These are phyloP conservation scores for Drosophila malerkotliana DNA, from an alignment of 1,140 invertebrate species.

Conservation along the genomic window DNA sequence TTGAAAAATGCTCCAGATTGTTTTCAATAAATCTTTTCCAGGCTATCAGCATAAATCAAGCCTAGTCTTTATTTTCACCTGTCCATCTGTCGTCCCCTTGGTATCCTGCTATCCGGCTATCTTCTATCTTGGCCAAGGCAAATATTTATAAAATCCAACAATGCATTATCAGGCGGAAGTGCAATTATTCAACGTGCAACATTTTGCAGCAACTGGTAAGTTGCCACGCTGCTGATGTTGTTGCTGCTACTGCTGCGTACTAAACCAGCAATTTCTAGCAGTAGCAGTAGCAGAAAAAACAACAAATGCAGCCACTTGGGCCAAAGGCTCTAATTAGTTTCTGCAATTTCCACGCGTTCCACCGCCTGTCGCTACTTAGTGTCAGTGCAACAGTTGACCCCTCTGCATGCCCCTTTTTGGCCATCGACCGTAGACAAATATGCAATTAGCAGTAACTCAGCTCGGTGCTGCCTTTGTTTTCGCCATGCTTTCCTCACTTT, in stretches of 20 bases:
- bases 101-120: slow-evolving; percentile 15
- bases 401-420: slow-evolving; percentile 26
- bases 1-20: not conserved
- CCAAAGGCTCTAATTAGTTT: slow-evolving; percentile 81
- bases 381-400: slow-evolving; percentile 69
- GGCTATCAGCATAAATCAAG: slow-evolving; percentile 37
- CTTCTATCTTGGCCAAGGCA: slow-evolving; percentile 46
- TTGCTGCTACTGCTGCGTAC: slow-evolving; percentile 54
- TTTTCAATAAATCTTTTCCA: slow-evolving; percentile 36
- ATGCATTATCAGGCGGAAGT: slow-evolving; percentile 82
- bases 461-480: slow-evolving; percentile 32
- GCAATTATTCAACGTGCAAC: slow-evolving; percentile 82
- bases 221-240: slow-evolving; percentile 29
- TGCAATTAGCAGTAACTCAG: slow-evolving; percentile 72
- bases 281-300: slow-evolving; percentile 54
- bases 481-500: slow-evolving; percentile 34
- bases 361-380: slow-evolving; percentile 71
- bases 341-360: slow-evolving; percentile 78
- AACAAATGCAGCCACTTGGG: slow-evolving; percentile 45
- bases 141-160: slow-evolving; percentile 83
- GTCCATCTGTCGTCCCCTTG: slow-evolving; percentile 18
- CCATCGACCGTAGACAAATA: slow-evolving; percentile 67
- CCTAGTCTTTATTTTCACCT: slow-evolving; percentile 42
- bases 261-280: slow-evolving; percentile 77
- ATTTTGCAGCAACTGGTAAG: slow-evolving; percentile 73